Evolutionary conservation across 2,113 vertebrate genomes (phyloP), one percentile per base, ranked within the genome.

Genomic region (Callospermophilus lateralis): DNA sequence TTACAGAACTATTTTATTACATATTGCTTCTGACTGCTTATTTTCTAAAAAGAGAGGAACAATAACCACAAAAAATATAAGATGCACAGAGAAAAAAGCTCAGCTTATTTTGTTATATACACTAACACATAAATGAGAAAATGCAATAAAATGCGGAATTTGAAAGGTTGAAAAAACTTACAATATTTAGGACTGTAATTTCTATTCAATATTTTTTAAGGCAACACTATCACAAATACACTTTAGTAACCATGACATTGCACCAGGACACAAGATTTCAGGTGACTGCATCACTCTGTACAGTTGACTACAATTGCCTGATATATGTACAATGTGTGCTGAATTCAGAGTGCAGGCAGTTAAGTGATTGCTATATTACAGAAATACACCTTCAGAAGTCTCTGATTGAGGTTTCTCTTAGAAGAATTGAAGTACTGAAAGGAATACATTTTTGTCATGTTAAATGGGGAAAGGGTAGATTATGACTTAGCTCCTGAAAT

Each of bases 1-100:
- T 98, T 98, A 98, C 94, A 98, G 95, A 97, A 90, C 90, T 93
- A 97, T 74, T 61, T 96, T 83, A 96, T 97, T 94, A 84, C 95
- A 97, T 97, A 98, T 97, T 98, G 95, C 84, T 87, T 97, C 94
- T 97, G 95, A 97, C 85, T 89, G 93, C 90, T 97, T 87, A 96
- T 96, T 97, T 98, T 97, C 97, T 97, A 94, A 74, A 97, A 96
- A 97, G 90, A 67, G 81, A 92, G n/a, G 65, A 95, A 68, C 83
- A 92, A 84, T 72, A 81, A 97, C 32, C 78, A 95, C 73, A 89
- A 87, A 97, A 97, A 86, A 97, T 58, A 22, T 58, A 24, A 58
- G 61, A 76, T 97, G 86, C 39, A 87, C 15, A 48, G 83, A 78
- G 39, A 89, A 76, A 83, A 78, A 16, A 26, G 1, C 74, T 95